Percentiles rank a stretch among this genome's conserved stretches.
Evolutionary conservation across 1,140 invertebrate species (phyloP).

Genomic region (Asobara japonica): DNA sequence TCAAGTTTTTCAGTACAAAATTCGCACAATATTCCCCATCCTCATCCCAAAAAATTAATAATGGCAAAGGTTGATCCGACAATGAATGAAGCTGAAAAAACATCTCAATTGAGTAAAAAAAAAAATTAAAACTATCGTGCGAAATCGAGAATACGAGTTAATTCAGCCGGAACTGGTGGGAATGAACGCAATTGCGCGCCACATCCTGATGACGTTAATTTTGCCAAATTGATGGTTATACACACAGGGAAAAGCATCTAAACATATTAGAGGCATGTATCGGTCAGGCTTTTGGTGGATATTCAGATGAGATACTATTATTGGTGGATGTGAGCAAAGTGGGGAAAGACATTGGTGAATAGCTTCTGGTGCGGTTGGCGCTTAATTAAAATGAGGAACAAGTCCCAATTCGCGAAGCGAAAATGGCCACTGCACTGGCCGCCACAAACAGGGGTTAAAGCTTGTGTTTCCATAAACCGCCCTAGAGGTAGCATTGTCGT

Average conservation of each 20-base stretch:
- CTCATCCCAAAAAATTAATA: background rate
- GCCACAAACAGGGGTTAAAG: constrained; percentile 31
- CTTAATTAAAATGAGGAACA: constrained; percentile 66
- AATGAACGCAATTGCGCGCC: constrained; percentile 63
- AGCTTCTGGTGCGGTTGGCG: constrained; percentile 35
- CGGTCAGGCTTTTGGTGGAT: background rate
- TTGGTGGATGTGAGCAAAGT: background rate
- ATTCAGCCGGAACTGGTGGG: constrained; percentile 62
- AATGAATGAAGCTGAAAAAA: background rate
- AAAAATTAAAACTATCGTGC: constrained; percentile 25
- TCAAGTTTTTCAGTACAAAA: too few relatives aligned
- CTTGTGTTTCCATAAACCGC: constrained; percentile 34
- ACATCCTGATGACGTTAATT: constrained; percentile 52
- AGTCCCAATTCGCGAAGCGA: constrained; percentile 38
- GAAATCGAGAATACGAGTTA: constrained; percentile 51
- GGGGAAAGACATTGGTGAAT: constrained; percentile 31
- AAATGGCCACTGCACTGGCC: constrained; percentile 12
- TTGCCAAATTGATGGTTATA: constrained; percentile 22
- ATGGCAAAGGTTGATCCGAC: background rate
- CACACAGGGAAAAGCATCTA: background rate
- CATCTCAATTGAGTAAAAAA: background rate
- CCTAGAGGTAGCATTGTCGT: constrained; percentile 31
- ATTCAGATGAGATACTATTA: background rate
- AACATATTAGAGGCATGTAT: constrained; percentile 12
- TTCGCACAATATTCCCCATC: too few relatives aligned